These are phyloP conservation scores for Heteromyza rotundicornis DNA, from an alignment of 2,888 invertebrate species.

Conservation along the genomic window DNA sequence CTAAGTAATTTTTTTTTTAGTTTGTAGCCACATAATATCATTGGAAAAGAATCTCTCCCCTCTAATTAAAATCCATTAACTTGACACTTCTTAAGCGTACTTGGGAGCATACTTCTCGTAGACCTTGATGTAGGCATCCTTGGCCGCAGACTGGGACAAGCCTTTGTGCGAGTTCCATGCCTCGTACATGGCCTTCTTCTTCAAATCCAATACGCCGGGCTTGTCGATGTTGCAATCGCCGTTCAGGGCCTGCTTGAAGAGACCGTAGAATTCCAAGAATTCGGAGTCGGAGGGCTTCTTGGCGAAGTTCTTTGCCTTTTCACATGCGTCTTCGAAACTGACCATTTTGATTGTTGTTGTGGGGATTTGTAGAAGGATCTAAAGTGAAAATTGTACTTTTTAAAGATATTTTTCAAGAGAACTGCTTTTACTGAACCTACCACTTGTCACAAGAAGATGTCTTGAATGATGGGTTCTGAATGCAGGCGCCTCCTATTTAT, in stretches of 20 bases:
- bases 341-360: no score
- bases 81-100: conserved; percentile 57
- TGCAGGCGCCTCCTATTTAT: conserved; percentile 16
- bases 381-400: background rate
- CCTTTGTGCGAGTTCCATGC: conserved; percentile 88
- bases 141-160: conserved; percentile 76
- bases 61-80: no score
- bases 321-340: conserved; percentile 43
- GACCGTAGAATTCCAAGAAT: conserved; percentile 79
- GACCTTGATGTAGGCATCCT: conserved; percentile 78
- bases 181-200: conserved; percentile 93
- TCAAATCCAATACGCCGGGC: conserved; percentile 85
- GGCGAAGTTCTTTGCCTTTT: conserved; percentile 74
- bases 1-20: no score
- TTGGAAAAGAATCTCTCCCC: no score
- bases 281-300: conserved; percentile 78
- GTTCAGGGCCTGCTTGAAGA: conserved; percentile 82
- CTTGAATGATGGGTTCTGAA: conserved; percentile 22
- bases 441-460: conserved; percentile 11
- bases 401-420: background rate
- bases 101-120: conserved; percentile 67
- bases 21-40: no score
- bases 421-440: background rate
- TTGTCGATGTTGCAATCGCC: conserved; percentile 83
- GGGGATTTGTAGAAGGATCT: conserved; percentile 18